A percentile compares a stretch with the other conserved stretches of the same genome.
Conservation (phyloP, 2,888 invertebrate species). For the Scaptodrosophila latifasciaeformis region DNA sequence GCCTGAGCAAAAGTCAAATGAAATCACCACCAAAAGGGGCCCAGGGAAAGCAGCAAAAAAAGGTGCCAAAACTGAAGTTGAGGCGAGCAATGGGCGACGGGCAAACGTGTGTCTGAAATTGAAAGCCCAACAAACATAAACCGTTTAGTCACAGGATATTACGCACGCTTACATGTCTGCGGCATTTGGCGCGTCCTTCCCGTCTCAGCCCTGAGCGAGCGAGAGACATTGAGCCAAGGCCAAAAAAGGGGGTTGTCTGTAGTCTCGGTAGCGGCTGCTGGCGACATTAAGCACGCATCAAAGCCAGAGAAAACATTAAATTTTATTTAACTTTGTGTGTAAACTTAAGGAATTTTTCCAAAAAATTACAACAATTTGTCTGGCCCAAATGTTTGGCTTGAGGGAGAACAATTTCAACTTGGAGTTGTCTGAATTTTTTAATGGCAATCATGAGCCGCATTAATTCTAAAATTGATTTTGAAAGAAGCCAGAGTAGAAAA, state of each 20-base stretch:
- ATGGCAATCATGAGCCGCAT: conserved; percentile 60
- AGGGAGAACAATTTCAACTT: neutral
- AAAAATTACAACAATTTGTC: conserved; percentile 69
- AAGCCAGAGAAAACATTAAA: conserved; percentile 43
- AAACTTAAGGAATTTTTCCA: conserved; percentile 66
- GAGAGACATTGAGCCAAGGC: conserved; percentile 26
- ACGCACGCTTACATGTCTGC: conserved; percentile 70
- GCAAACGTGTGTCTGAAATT: conserved; percentile 64
- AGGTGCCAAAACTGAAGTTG: conserved; percentile 33
- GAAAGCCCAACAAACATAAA: conserved; percentile 74
- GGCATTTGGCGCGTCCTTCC: conserved; percentile 29
- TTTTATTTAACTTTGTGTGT: conserved; percentile 56
- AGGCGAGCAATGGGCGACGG: too few species aligned
- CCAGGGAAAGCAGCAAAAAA: conserved; percentile 19
- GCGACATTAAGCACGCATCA: conserved; percentile 45
- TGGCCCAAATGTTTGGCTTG: neutral
- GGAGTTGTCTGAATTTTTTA: conserved; percentile 24
- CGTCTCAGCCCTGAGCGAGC: conserved; percentile 11
- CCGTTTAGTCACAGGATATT: conserved; percentile 76
- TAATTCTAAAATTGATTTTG: conserved; percentile 49
- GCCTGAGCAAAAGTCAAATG: conserved; percentile 47
- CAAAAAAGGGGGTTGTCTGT: conserved; percentile 8
- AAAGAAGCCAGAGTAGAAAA: too few species aligned
- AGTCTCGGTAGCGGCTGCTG: conserved; percentile 33
- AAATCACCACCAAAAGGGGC: conserved; percentile 48